These are phyloP conservation scores for Drosophila formosana DNA, from an alignment of 2,888 invertebrate genomes.

Conservation along the genomic window DNA sequence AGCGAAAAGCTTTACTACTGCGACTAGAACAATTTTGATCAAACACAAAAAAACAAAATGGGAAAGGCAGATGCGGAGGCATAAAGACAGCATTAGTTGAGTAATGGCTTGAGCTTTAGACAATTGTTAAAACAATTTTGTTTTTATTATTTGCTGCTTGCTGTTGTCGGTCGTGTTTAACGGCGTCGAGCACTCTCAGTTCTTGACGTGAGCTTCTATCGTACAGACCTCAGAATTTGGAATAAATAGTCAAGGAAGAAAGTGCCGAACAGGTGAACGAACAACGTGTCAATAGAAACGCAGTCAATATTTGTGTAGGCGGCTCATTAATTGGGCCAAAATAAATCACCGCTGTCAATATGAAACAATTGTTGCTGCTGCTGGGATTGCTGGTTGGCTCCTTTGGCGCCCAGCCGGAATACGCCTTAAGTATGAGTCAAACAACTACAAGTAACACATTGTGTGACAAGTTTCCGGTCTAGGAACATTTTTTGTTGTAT, in stretches of 20 bases:
- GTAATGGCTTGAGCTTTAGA: constrained; percentile 22
- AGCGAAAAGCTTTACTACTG: constrained; percentile 25
- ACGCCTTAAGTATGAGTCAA: constrained; percentile 41
- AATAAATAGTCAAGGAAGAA: background rate
- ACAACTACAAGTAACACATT: too few species aligned
- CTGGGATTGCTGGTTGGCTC: constrained; percentile 17
- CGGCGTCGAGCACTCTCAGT: constrained; percentile 44
- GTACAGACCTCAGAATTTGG: constrained; percentile 32
- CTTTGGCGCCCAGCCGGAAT: constrained; percentile 27
- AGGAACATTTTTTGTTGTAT: too few species aligned
- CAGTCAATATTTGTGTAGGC: constrained; percentile 65
- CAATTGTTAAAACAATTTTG: constrained; percentile 33
- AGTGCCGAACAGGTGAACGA: constrained; percentile 1
- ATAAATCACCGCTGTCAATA: constrained; percentile 29
- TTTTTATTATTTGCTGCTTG: constrained; percentile 34
- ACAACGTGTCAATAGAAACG: constrained; percentile 33
- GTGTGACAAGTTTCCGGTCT: background rate
- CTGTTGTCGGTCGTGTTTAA: constrained; percentile 1
- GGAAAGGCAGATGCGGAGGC: constrained; percentile 18
- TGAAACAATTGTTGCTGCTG: constrained; percentile 36
- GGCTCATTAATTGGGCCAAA: constrained; percentile 44
- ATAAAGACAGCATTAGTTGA: constrained; percentile 36
- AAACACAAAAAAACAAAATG: constrained; percentile 4
- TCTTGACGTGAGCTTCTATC: constrained; percentile 41
- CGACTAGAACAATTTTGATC: constrained; percentile 33